phyloP scores from a whole-genome alignment of 1,140 invertebrate species.

The Trichomalopsis sarcophagae region DNA sequence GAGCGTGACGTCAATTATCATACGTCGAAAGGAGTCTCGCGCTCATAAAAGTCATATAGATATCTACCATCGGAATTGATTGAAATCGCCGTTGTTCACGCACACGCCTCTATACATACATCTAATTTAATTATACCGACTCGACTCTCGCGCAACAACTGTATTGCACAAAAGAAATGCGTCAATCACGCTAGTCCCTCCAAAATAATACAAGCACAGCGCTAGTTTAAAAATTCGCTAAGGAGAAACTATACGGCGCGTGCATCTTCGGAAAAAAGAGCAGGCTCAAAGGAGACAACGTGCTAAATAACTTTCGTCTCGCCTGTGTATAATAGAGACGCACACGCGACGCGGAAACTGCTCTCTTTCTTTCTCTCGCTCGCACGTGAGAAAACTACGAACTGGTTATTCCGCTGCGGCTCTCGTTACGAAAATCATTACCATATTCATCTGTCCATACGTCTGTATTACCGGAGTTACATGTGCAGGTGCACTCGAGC shows the following conservation, averaged over 20 bases:
- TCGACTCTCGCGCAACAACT: too few species aligned
- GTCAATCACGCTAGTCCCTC: background rate
- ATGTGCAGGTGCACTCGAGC: too few species aligned
- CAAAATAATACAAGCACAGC: background rate
- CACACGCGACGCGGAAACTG: slow-evolving; percentile 17
- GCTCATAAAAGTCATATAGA: background rate
- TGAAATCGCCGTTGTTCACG: background rate
- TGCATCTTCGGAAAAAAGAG: background rate
- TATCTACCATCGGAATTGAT: background rate
- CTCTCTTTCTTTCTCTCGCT: background rate
- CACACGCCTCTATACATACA: background rate
- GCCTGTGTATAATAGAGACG: slow-evolving; percentile 4
- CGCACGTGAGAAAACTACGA: slow-evolving; percentile 25
- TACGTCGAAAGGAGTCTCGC: background rate
- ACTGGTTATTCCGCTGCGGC: background rate
- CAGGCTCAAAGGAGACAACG: background rate
- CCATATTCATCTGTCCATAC: background rate
- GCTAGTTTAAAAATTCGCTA: background rate
- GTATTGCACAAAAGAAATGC: background rate
- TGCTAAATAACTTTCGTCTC: slow-evolving; percentile 38
- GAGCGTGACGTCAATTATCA: background rate
- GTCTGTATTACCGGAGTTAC: background rate
- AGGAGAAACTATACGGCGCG: background rate
- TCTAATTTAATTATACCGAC: background rate
- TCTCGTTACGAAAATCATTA: slow-evolving; percentile 9